Percentiles rank a stretch among this genome's conserved stretches.
phyloP scores from a whole-genome alignment of 2,113 vertebrate genomes.

The Pavo muticus region DNA sequence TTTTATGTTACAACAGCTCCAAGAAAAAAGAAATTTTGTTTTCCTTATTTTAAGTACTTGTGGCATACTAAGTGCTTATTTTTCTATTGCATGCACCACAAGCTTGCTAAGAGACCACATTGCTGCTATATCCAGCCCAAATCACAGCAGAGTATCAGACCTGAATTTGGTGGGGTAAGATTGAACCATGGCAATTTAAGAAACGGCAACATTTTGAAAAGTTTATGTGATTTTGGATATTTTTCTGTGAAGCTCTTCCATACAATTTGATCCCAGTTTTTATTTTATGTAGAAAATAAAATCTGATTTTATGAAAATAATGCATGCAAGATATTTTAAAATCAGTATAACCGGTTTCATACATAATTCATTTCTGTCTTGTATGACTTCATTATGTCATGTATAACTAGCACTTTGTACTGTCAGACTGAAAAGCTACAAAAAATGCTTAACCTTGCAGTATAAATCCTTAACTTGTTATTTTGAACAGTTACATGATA shows the following conservation, averaged over 20 bases:
- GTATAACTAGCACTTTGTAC: constrained; percentile 65
- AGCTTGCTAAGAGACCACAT: background rate
- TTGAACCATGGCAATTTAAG: background rate
- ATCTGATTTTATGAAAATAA: background rate
- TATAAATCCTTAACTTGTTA: constrained; percentile 57
- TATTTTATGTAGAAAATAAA: background rate
- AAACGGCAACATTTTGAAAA: background rate
- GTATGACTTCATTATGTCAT: constrained; percentile 68
- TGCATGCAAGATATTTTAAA: constrained; percentile 32
- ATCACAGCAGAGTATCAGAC: background rate
- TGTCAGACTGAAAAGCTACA: constrained; percentile 51
- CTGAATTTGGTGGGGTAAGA: background rate
- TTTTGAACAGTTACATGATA: constrained; percentile 51
- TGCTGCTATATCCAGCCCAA: background rate
- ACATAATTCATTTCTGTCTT: constrained; percentile 60
- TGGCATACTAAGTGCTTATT: background rate
- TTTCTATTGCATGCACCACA: constrained; percentile 26
- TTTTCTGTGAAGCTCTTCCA: background rate
- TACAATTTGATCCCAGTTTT: background rate
- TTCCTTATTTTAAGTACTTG: background rate
- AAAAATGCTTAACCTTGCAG: constrained; percentile 56
- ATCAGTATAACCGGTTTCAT: constrained; percentile 17
- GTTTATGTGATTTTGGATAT: background rate
- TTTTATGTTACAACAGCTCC: background rate
- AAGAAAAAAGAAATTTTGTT: background rate